Evolutionary conservation across 2,113 vertebrate genomes (phyloP), one percentile per base, ranked within the genome.

Genomic region (Regulus satrapa): DNA sequence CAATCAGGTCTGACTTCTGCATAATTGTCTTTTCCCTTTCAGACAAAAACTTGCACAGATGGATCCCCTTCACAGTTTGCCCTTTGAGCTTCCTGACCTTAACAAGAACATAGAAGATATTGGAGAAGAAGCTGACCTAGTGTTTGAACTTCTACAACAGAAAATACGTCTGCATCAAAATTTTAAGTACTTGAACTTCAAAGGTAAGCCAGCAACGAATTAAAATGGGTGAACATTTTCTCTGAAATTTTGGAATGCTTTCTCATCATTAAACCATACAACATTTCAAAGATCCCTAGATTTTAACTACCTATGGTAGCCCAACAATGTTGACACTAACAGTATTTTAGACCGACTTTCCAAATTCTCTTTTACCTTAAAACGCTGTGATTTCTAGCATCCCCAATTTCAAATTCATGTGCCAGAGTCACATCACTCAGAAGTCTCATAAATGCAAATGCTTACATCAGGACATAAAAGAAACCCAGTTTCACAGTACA

Each of bases 1-100:
- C 43, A 84, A 38, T 76, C 43, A 3, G 0, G 12, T 40, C 21
- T 94, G 40, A 77, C 43, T 74, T 73, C 36, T 75, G 36, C 24
- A 32, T 79, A 85, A 80, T 46, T 94, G 28, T 74, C 5, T 45
- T 74, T 85, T 94, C 84, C 83, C 83, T 85, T 79, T 59, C 91
- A 99, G 99, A 90, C 97, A 98, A 95, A 75, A 98, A 80, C 96
- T 97, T 94, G 94, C 96, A 19, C 92, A 97, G 52, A 96, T 98
- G 36, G 94, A 98, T 87, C 91, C 96, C 7, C 97, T 98, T 58
- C 26, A 76, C 51, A 98, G 97, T 81, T 71, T n/a, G 3, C 81
- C 96, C 1, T 78, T 98, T 89, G 96, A 95, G 21, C 97, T 98
- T 84, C 78, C 97, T 36, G 96, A 98, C 48, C 88, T 98, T 41